A percentile compares a stretch with the other conserved stretches of the same genome.
These are phyloP conservation scores for Anolis carolinensis DNA, from an alignment of 2,113 vertebrate species.

Conservation along the genomic window DNA sequence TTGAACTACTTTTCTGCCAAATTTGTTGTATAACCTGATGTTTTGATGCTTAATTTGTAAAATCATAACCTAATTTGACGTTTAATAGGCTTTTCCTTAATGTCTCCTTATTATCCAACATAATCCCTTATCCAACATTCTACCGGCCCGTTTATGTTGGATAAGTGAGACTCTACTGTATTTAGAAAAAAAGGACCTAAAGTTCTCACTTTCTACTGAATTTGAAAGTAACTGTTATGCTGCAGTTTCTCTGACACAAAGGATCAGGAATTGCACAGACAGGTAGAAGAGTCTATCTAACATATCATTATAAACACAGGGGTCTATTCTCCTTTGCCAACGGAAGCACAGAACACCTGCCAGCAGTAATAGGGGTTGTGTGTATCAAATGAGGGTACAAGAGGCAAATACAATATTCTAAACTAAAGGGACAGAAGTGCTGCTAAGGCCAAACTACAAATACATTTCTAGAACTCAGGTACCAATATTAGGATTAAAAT, in stretches of 20 bases:
- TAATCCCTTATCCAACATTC: too few species aligned
- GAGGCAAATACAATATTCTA: not conserved
- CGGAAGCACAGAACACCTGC: constrained; percentile 55
- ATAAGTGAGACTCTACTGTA: too few species aligned
- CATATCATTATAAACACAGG: constrained; percentile 60
- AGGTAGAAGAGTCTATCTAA: constrained; percentile 57
- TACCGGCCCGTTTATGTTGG: too few species aligned
- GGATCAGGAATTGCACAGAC: constrained; percentile 66
- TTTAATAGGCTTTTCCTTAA: too few species aligned
- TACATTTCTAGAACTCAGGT: not conserved
- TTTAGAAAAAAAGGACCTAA: constrained; percentile 67
- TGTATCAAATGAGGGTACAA: constrained; percentile 41
- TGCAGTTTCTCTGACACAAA: constrained; percentile 61
- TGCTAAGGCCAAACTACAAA: constrained; percentile 30
- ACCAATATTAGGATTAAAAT: not conserved
- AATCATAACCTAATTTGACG: too few species aligned
- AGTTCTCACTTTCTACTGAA: constrained; percentile 66
- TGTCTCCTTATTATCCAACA: too few species aligned
- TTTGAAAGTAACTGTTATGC: constrained; percentile 65
- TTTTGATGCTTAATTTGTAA: too few species aligned
- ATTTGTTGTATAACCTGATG: too few species aligned
- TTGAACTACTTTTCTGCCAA: too few species aligned
- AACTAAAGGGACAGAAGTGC: constrained; percentile 45
- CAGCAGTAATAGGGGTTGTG: constrained; percentile 57
- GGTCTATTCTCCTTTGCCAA: constrained; percentile 48